Conservation (phyloP, 2,797 vertebrate species). For the Paratrypauchen microcephalus region DNA sequence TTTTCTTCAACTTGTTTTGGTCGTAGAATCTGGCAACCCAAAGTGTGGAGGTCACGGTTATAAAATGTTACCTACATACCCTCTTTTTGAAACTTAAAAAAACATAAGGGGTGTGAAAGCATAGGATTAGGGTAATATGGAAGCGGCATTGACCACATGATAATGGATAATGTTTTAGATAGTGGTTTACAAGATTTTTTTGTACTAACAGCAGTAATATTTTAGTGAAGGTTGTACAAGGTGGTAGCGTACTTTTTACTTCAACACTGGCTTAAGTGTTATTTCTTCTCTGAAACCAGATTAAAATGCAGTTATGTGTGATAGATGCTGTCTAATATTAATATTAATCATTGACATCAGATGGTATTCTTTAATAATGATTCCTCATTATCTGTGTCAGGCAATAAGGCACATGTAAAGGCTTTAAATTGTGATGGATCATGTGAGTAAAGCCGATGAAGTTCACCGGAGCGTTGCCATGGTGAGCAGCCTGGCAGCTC, state of each 20-base stretch:
- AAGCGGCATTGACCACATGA: no score
- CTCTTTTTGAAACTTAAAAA: no score
- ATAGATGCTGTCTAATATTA: neutral
- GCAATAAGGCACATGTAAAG: neutral
- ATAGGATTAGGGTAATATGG: no score
- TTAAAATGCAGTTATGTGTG: neutral
- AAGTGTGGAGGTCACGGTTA: neutral
- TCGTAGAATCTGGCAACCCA: neutral
- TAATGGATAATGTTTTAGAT: no score
- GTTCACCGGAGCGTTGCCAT: neutral
- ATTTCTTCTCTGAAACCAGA: neutral
- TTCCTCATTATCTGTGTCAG: slow-evolving; percentile 3
- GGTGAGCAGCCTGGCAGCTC: slow-evolving; percentile 1
- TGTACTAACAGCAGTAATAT: no score
- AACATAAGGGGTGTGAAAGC: no score
- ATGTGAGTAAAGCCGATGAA: neutral
- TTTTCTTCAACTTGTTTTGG: no score
- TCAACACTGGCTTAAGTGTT: neutral
- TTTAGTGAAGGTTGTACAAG: no score
- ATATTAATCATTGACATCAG: neutral
- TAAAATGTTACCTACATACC: no score
- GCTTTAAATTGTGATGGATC: slow-evolving; percentile 7
- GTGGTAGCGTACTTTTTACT: neutral
- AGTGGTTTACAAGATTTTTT: no score
- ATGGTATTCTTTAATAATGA: neutral